Conservation (phyloP, 1,140 invertebrate genomes). For the Hypothenemus hampei region DNA sequence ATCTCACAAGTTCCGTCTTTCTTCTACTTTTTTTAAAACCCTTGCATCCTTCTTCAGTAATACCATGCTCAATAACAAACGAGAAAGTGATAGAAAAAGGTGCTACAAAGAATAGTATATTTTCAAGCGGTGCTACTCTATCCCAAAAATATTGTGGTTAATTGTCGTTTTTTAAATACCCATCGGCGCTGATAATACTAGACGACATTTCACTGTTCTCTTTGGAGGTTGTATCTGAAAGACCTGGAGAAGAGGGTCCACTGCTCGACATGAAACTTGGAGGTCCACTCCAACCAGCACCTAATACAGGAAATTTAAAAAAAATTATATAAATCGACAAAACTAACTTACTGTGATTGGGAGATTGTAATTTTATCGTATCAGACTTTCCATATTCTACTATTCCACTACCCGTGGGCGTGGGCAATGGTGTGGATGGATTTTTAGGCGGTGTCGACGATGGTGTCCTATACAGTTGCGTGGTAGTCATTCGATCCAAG, state of each 20-base stretch:
- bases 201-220: slow-evolving; percentile 62
- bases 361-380: slow-evolving; percentile 43
- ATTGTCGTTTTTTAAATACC: slow-evolving; percentile 46
- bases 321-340: neutral
- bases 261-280: slow-evolving; percentile 58
- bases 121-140: too few relatives aligned
- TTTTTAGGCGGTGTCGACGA: slow-evolving; percentile 65
- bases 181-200: slow-evolving; percentile 58
- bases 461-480: slow-evolving; percentile 62
- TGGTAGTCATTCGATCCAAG: slow-evolving; percentile 74
- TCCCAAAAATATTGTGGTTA: too few relatives aligned
- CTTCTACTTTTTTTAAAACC: too few relatives aligned
- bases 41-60: too few relatives aligned
- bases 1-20: too few relatives aligned
- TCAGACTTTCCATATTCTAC: slow-evolving; percentile 29
- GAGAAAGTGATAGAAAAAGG: too few relatives aligned
- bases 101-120: too few relatives aligned
- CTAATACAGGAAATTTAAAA: slow-evolving; percentile 21
- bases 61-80: too few relatives aligned
- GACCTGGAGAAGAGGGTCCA: slow-evolving; percentile 62
- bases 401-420: slow-evolving; percentile 34
- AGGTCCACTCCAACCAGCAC: slow-evolving; percentile 56
- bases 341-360: slow-evolving; percentile 46
- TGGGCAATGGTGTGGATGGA: slow-evolving; percentile 52
- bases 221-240: slow-evolving; percentile 51